Evolutionary conservation across 2,797 vertebrate species (phyloP).

Genomic region (Sarcophilus harrisii): DNA sequence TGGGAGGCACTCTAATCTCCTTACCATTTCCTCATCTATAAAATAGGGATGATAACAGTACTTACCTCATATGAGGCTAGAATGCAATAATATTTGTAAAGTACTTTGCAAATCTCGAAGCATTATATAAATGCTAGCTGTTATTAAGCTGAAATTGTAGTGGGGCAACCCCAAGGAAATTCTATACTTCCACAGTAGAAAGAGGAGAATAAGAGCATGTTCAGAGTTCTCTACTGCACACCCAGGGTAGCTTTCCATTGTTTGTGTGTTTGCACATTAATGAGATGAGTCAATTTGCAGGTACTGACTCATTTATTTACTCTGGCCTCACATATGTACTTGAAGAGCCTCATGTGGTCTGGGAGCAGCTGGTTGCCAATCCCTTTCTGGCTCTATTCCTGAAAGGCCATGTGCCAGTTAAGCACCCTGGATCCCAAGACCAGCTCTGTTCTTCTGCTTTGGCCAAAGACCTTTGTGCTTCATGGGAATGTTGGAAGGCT

Average conservation of each 20-base stretch:
- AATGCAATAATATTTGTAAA: neutral
- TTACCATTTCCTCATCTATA: neutral
- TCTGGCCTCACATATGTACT: neutral
- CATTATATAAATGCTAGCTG: neutral
- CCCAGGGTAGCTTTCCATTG: neutral
- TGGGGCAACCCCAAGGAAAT: neutral
- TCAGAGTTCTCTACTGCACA: neutral
- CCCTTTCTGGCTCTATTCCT: neutral
- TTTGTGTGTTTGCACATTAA: neutral
- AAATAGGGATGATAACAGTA: neutral
- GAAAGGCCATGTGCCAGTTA: neutral
- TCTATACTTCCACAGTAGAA: neutral
- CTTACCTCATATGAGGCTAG: neutral
- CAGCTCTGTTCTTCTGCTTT: neutral
- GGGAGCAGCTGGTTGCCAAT: neutral
- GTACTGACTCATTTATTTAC: conserved; percentile 1
- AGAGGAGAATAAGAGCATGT: neutral
- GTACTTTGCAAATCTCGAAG: neutral
- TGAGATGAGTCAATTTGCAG: neutral
- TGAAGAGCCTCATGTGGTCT: neutral
- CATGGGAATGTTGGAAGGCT: neutral
- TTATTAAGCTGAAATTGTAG: neutral
- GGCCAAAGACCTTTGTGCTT: neutral
- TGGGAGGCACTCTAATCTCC: neutral
- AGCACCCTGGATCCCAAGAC: neutral